Base-by-base conservation (phyloP, 2,113 vertebrate genomes). In the Oreocharis arfaki region DNA sequence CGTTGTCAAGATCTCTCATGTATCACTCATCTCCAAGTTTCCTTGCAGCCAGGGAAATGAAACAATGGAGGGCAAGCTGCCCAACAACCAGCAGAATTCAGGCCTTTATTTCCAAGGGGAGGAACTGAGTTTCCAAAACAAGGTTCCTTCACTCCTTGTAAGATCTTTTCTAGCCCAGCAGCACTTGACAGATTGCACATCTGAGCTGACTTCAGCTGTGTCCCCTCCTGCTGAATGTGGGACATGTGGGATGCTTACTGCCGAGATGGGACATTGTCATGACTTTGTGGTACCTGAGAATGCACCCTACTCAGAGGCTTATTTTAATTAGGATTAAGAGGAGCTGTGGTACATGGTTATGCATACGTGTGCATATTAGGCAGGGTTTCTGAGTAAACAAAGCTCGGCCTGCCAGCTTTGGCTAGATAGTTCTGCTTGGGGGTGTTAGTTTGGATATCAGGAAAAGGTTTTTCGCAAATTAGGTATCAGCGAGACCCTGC, bases 1-100 rank as follows among this genome's bases (percentile, higher is more conserved):
- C 0, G 0, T 16, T 49, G 14, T 41, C 46, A 16, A 44, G 46
- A 10, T 33, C 53, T 18, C 64, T 59, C 39, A 26, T 0, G 0
- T 16, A 6, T 32, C 24, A 9, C 9, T 15, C 41, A 44, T 44
- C 37, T 69, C 64, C n/a, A 39, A 47, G 15, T 37, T 30, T 44
- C n/a, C 28, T 33, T 41, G 23, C 27, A 65, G 13, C 3, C 37
- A 52, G n/a, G 22, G 60, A 69, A 22, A 27, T 23, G 27, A 44
- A 87, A 81, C 17, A 83, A 28, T 26, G 22, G 17, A 65, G 10
- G 26, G 24, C 18, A 56, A 49, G 5, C 12, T 56, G 68, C 81
- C 46, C 0, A 0, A 16, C 27, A 37, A 7, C 8, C 13, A 27
- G 22, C 30, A 44, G 21, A 42, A 35, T 39, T 60, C 64, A 60